Conservation (phyloP, 2,797 vertebrate species). For the Sebastes flavidus region DNA sequence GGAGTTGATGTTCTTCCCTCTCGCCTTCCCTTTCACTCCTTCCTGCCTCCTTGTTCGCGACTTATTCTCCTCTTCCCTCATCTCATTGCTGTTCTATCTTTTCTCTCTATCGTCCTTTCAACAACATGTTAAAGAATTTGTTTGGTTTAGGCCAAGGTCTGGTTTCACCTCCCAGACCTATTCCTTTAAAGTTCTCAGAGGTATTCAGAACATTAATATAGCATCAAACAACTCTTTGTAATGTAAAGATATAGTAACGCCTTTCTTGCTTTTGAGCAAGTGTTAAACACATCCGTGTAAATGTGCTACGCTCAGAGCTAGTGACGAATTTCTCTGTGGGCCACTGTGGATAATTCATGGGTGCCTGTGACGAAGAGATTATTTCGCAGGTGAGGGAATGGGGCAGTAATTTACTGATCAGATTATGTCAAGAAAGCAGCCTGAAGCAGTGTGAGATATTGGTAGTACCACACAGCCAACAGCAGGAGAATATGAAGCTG, state of each 20-base stretch:
- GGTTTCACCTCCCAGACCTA: background rate
- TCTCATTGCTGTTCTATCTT: background rate
- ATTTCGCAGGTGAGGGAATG: background rate
- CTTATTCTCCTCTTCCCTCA: background rate
- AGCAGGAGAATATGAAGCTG: background rate
- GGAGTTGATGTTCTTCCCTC: slow-evolving; percentile 15
- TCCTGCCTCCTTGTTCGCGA: background rate
- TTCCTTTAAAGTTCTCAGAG: background rate
- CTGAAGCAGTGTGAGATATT: background rate
- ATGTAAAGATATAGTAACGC: no score
- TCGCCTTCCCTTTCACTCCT: slow-evolving; percentile 62
- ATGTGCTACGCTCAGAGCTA: no score
- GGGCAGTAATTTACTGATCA: background rate
- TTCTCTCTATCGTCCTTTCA: background rate
- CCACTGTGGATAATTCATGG: background rate
- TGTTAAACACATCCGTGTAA: no score
- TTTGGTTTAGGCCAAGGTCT: background rate
- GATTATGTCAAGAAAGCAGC: background rate
- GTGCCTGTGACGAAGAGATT: background rate
- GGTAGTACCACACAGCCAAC: background rate
- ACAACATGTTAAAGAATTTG: background rate
- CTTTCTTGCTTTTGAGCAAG: no score
- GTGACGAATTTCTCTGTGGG: background rate
- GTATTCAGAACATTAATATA: background rate
- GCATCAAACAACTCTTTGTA: background rate